Percentiles rank a stretch among this genome's conserved stretches.
Evolutionary conservation across 2,113 vertebrate species (phyloP).

Genomic region (Melierax canorus): DNA sequence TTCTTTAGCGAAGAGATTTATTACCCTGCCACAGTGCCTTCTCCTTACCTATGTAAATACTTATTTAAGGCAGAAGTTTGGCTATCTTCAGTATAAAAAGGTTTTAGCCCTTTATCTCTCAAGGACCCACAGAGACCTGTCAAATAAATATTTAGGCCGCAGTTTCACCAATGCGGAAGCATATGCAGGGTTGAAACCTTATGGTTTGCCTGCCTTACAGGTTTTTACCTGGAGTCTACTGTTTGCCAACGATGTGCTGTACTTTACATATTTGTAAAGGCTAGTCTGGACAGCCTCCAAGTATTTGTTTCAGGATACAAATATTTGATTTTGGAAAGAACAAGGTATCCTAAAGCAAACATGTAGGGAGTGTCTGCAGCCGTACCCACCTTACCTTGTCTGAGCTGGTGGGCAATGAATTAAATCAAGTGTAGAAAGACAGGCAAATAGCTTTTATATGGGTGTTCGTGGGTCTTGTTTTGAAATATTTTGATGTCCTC

Average conservation of each 20-base stretch:
- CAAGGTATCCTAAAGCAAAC: slow-evolving; percentile 48
- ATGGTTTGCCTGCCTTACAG: background rate
- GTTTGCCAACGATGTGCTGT: background rate
- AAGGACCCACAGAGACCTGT: background rate
- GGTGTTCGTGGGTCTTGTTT: background rate
- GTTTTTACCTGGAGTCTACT: background rate
- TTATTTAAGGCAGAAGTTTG: slow-evolving; percentile 39
- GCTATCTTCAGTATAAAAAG: background rate
- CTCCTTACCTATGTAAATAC: slow-evolving; percentile 27
- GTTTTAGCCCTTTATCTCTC: background rate
- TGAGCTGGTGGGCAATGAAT: background rate
- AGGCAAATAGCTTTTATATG: background rate
- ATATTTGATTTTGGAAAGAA: slow-evolving; percentile 54
- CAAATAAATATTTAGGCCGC: background rate
- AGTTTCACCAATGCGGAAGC: background rate
- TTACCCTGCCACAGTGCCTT: background rate
- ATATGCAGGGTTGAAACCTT: background rate
- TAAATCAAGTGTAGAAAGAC: background rate
- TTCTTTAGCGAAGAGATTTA: background rate
- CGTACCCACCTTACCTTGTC: background rate
- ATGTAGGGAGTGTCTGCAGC: background rate
- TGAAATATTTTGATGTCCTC: background rate
- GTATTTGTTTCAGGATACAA: slow-evolving; percentile 55
- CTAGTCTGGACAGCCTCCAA: background rate
- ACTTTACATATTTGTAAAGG: background rate